Evolutionary conservation across 2,113 vertebrate genomes (phyloP).

Genomic region (Sisor rabdophorus): DNA sequence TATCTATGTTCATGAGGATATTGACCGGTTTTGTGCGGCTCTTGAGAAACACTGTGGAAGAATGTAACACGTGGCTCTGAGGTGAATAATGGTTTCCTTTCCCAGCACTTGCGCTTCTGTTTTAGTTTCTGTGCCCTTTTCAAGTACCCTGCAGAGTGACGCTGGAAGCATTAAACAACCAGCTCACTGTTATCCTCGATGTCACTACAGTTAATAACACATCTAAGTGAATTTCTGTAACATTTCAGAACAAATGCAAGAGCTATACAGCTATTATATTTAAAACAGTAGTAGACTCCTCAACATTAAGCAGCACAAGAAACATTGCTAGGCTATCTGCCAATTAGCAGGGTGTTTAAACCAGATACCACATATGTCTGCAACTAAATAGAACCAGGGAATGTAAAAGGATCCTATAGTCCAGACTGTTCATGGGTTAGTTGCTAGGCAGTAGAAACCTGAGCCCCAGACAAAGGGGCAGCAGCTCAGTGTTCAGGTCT

Average conservation of each 20-base stretch:
- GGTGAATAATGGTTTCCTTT: conserved; percentile 26
- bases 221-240: too few relatives aligned
- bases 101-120: conserved; percentile 8
- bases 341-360: too few relatives aligned
- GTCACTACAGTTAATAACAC: not conserved
- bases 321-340: too few relatives aligned
- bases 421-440: not conserved
- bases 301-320: too few relatives aligned
- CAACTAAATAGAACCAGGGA: not conserved
- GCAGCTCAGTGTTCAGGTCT: not conserved
- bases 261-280: too few relatives aligned
- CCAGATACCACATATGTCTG: not conserved
- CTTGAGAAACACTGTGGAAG: conserved; percentile 33
- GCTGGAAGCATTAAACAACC: not conserved
- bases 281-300: too few relatives aligned
- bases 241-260: too few relatives aligned
- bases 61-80: conserved; percentile 15
- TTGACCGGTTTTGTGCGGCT: conserved; percentile 28
- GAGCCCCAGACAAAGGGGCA: not conserved
- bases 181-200: not conserved
- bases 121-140: conserved; percentile 23
- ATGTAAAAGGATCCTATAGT: not conserved
- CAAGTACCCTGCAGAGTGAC: not conserved
- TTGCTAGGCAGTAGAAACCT: not conserved
- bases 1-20: conserved; percentile 39